Percentiles rank a stretch among this genome's conserved stretches.
Evolutionary conservation across 2,797 vertebrate genomes (phyloP).

Genomic region (Hyperoplus lanceolatus): DNA sequence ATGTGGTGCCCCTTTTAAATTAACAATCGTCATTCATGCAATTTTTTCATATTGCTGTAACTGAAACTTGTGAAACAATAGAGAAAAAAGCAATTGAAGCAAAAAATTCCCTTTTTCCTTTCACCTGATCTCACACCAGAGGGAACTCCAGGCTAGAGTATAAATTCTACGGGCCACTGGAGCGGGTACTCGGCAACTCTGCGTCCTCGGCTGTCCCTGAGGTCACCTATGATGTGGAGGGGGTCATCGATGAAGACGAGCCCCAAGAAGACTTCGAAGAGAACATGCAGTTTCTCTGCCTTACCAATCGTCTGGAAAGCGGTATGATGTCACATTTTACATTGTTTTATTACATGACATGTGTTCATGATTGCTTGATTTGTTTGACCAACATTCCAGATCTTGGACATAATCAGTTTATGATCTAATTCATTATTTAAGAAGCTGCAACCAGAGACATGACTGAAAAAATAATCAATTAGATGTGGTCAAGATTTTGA

Average conservation of each 20-base stretch:
- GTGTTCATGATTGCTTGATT: background rate
- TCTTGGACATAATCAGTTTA: background rate
- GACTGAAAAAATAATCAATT: too few relatives aligned
- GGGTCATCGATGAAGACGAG: slow-evolving; percentile 69
- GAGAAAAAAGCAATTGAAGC: background rate
- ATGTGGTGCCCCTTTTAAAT: too few relatives aligned
- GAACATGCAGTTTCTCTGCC: slow-evolving; percentile 74
- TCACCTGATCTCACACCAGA: slow-evolving; percentile 40
- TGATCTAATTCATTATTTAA: background rate
- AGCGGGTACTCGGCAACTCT: slow-evolving; percentile 67
- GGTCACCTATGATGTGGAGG: slow-evolving; percentile 71
- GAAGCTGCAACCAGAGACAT: background rate
- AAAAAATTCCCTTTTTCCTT: background rate
- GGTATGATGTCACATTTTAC: slow-evolving; percentile 48
- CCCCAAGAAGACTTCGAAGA: slow-evolving; percentile 69
- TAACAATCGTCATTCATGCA: background rate
- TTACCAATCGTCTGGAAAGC: slow-evolving; percentile 58
- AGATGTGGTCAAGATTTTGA: too few relatives aligned
- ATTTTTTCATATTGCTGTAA: background rate
- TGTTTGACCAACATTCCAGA: background rate
- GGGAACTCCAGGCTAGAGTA: slow-evolving; percentile 74
- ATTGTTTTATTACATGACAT: too few relatives aligned
- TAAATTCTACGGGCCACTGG: slow-evolving; percentile 77
- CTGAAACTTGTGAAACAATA: background rate
- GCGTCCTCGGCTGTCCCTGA: slow-evolving; percentile 61